Evolutionary conservation across 2,113 vertebrate species (phyloP), one percentile per base, ranked within the genome.

Genomic region (Ceyx melanurus): DNA sequence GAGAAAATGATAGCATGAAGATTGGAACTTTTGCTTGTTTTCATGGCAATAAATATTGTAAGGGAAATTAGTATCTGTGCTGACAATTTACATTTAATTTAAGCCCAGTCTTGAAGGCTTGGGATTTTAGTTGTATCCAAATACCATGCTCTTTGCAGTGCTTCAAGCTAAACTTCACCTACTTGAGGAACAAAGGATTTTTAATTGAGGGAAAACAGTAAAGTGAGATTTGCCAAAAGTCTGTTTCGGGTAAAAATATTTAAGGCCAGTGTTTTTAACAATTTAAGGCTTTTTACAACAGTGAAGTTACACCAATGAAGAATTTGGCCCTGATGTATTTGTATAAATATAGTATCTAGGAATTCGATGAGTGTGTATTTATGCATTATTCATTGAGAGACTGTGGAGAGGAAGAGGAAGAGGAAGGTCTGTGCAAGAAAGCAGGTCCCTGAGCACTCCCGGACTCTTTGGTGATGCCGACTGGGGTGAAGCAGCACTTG

Each of bases 351-450:
- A 94, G 86, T 40, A 82, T 84, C 77, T 57, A 37, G 74, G 65
- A 82, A 81, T 58, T 15, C 48, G 90, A 67, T 90, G 92, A 80
- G 72, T 2, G 2, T 1, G 3, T 82, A 29, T 82, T 94, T 67
- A 70, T 93, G 73, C 68, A 90, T 93, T 90, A 95, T 94, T 95
- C 88, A 93, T 65, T 25, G 68, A 51, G 65, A 58, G 25, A 56
- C 86, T 1, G 5, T 53, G 45, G 65, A 50, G 85, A 87, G 61
- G 62, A 76, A 48, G 85, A 87, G 61, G 62, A 76, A 48, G 57
- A 92, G 67, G 0, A 1, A 71, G 45, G 25, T 54, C 56, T 70
- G 67, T 16, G 25, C 46, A 12, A 1, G 82, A 51, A 12, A 74
- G 46, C 46, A 45, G 62, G 50, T 62, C 67, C 13, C 43, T 21